phyloP scores from a whole-genome alignment of 2,888 invertebrate genomes.

The Scaptomyza parva region DNA sequence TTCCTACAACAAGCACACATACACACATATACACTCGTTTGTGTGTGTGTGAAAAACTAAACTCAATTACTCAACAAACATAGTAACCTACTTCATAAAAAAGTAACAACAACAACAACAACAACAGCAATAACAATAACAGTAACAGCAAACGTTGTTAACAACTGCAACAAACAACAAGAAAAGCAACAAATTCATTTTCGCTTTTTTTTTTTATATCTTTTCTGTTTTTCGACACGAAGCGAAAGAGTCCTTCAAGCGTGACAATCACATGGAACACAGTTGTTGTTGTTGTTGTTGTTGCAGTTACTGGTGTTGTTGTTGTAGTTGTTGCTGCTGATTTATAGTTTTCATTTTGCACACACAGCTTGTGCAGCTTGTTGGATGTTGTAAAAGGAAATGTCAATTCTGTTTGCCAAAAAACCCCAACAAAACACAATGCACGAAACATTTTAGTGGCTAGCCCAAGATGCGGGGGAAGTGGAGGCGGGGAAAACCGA shows the following conservation, averaged over 20 bases:
- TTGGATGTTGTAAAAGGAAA: slow-evolving; percentile 80
- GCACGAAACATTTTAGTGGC: slow-evolving; percentile 61
- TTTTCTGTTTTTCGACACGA: slow-evolving; percentile 55
- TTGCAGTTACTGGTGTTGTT: slow-evolving; percentile 49
- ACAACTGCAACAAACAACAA: slow-evolving; percentile 71
- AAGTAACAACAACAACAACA: slow-evolving; percentile 42
- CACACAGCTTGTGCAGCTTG: slow-evolving; percentile 68
- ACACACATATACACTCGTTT: slow-evolving; percentile 49
- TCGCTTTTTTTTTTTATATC: slow-evolving; percentile 74
- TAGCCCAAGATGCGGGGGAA: slow-evolving; percentile 25
- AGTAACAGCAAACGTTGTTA: slow-evolving; percentile 49
- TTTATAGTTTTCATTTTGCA: slow-evolving; percentile 79
- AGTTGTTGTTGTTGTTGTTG: slow-evolving; percentile 47
- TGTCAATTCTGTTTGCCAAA: slow-evolving; percentile 77
- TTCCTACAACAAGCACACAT: slow-evolving; percentile 60
- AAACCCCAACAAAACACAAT: slow-evolving; percentile 47
- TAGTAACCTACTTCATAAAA: slow-evolving; percentile 80
- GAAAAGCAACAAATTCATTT: slow-evolving; percentile 80
- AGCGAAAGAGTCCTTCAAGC: slow-evolving; percentile 78
- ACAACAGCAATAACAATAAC: slow-evolving; percentile 27
- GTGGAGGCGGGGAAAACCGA: not conserved
- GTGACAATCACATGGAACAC: slow-evolving; percentile 79
- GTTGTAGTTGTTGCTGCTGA: slow-evolving; percentile 56
- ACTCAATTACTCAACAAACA: slow-evolving; percentile 81
- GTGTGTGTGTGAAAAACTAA: slow-evolving; percentile 71